Evolutionary conservation across 2,797 vertebrate genomes (phyloP).

Genomic region (Nannoperca australis): DNA sequence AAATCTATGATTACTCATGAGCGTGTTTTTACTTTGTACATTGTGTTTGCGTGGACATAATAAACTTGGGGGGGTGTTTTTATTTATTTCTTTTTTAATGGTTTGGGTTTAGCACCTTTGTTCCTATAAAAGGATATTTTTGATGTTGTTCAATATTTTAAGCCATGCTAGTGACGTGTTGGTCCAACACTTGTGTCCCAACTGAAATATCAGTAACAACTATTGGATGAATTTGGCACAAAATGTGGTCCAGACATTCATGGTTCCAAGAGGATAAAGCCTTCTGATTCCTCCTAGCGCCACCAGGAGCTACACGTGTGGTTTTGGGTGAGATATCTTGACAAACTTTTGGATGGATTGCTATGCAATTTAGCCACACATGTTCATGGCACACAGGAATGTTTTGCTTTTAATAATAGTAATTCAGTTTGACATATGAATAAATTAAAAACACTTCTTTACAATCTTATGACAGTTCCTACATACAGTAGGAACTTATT

Average conservation of each 20-base stretch:
- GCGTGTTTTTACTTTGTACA: slow-evolving; percentile 28
- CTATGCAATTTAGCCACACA: not conserved
- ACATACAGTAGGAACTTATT: not conserved
- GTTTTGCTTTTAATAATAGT: not conserved
- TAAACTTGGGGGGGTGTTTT: not conserved
- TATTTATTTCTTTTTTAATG: not conserved
- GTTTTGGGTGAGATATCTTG: not conserved
- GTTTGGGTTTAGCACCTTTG: not conserved
- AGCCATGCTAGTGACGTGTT: not conserved
- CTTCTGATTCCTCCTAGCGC: not conserved
- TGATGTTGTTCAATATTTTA: not conserved
- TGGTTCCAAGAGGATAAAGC: not conserved
- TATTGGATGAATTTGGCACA: not conserved
- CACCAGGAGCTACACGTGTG: not conserved
- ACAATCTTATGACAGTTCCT: not conserved
- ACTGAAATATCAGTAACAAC: not conserved
- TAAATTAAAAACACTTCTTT: not conserved
- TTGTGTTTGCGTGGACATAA: not conserved
- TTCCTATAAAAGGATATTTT: not conserved
- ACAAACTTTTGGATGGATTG: not conserved
- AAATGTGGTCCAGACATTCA: not conserved
- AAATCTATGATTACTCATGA: slow-evolving; percentile 44
- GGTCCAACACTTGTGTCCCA: not conserved
- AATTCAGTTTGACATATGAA: not conserved
- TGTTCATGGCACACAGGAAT: not conserved